Evolutionary conservation across 2,888 invertebrate species (phyloP).

Genomic region (Phoenoteleia sp.): DNA sequence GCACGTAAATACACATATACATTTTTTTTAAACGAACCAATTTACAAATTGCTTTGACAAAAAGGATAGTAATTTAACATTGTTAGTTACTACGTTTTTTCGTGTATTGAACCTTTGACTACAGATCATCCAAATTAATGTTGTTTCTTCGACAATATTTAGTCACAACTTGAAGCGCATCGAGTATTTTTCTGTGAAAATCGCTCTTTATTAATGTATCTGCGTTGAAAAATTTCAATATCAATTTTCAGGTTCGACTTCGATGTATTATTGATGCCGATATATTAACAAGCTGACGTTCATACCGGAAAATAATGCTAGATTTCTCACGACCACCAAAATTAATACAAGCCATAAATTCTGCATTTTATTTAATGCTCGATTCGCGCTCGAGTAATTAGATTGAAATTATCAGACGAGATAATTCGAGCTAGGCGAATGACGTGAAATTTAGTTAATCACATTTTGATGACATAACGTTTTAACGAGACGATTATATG

Average conservation of each 20-base stretch:
- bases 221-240: background rate
- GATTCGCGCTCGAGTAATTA: conserved; percentile 15
- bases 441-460: conserved; percentile 28
- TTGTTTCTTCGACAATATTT: background rate
- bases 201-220: no score
- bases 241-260: no score
- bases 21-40: no score
- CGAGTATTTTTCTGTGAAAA: background rate
- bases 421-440: no score
- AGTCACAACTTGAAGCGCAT: background rate
- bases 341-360: background rate
- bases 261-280: background rate
- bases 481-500: conserved; percentile 3
- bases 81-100: no score
- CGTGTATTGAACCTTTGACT: no score
- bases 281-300: conserved; percentile 8
- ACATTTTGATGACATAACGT: conserved; percentile 29
- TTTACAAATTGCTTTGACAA: no score
- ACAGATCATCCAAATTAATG: no score
- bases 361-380: conserved; percentile 10
- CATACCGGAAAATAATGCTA: background rate
- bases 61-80: no score
- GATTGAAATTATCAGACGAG: conserved; percentile 4
- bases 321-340: background rate
- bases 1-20: no score